phyloP scores from a whole-genome alignment of 2,888 invertebrate species.

The Sphaerophoria rueppellii region DNA sequence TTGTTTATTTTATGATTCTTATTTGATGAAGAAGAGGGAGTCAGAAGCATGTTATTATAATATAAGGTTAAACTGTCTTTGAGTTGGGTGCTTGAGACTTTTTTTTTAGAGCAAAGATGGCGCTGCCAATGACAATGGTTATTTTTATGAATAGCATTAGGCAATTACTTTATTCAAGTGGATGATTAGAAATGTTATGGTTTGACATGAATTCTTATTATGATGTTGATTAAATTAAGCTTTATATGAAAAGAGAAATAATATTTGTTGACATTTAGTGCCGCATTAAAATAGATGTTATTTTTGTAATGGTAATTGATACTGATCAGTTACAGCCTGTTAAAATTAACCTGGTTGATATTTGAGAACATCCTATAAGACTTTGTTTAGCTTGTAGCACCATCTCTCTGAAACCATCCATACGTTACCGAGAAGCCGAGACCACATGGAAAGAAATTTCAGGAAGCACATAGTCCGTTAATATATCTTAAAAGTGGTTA shows the following conservation, averaged over 20 bases:
- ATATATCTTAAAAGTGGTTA: too few species aligned
- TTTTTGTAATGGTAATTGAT: too few species aligned
- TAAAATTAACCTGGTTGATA: too few species aligned
- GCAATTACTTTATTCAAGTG: conserved; percentile 35
- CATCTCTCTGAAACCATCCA: too few species aligned
- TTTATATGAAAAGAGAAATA: conserved; percentile 14
- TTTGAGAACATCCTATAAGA: too few species aligned
- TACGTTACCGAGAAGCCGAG: too few species aligned
- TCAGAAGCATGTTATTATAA: conserved; percentile 8
- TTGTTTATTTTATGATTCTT: conserved; percentile 60
- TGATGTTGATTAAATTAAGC: conserved; percentile 26
- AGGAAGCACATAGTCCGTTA: too few species aligned
- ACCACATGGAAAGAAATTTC: too few species aligned
- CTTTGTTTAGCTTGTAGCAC: too few species aligned
- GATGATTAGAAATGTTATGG: conserved; percentile 34
- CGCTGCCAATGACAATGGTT: conserved; percentile 22
- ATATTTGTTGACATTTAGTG: background rate
- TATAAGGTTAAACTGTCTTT: conserved; percentile 20
- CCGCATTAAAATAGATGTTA: too few species aligned
- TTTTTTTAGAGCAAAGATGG: conserved; percentile 10
- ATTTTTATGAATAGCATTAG: conserved; percentile 9
- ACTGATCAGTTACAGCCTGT: too few species aligned
- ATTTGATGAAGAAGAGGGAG: background rate
- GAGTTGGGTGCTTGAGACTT: conserved; percentile 20
- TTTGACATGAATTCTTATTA: conserved; percentile 32